Conservation (phyloP, 23 tunicate genomes). For the Ascidia mentula region DNA sequence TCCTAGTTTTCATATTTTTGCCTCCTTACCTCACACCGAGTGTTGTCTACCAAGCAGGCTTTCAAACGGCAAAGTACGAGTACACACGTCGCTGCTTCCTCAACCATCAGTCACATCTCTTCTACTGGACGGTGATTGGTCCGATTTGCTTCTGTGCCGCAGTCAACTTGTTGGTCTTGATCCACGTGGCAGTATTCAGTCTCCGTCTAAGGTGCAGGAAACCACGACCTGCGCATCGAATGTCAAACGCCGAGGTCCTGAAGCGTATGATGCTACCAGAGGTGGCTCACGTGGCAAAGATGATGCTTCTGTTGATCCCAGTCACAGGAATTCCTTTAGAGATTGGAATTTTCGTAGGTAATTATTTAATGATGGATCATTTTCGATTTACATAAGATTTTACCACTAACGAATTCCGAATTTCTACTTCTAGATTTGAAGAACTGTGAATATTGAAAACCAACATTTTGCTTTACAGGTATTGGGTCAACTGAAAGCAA, state of each 20-base stretch:
- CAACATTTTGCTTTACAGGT: too few relatives aligned
- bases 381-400: too few relatives aligned
- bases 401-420: too few relatives aligned
- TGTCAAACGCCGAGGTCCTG: background rate
- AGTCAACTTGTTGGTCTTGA: background rate
- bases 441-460: too few relatives aligned
- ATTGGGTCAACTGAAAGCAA: background rate
- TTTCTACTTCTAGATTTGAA: too few relatives aligned
- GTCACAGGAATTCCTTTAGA: background rate
- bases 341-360: background rate
- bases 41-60: background rate
- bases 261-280: background rate
- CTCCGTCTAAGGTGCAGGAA: background rate
- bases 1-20: background rate
- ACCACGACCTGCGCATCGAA: background rate
- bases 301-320: background rate
- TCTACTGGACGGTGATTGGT: slow-evolving; percentile 12
- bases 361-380: too few relatives aligned
- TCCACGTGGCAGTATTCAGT: background rate
- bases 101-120: background rate
- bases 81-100: background rate
- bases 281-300: background rate
- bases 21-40: background rate
- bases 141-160: background rate
- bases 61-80: background rate